Conservation (phyloP, 2,113 vertebrate genomes). For the Hippocampus comes region DNA sequence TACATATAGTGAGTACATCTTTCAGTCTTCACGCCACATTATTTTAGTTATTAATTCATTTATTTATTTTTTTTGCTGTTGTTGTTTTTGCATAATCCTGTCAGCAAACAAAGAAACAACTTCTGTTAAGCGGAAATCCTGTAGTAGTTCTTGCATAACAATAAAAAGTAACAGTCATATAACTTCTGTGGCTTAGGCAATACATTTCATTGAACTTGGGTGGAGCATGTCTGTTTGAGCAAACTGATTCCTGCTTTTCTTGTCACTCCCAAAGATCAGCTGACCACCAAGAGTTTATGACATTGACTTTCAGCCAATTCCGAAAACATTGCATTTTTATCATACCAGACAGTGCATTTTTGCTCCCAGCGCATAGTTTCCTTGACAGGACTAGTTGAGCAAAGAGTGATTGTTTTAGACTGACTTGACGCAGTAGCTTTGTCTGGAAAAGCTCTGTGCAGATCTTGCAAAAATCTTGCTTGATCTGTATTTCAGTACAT, state of each 20-base stretch:
- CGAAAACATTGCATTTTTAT: conserved; percentile 35
- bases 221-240: neutral
- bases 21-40: no score
- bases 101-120: neutral
- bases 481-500: conserved; percentile 39
- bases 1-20: no score
- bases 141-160: neutral
- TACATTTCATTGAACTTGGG: neutral
- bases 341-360: conserved; percentile 34
- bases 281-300: neutral
- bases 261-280: neutral
- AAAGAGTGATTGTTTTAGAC: conserved; percentile 25
- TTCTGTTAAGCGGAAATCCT: neutral
- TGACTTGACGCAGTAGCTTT: conserved; percentile 35
- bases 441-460: conserved; percentile 37
- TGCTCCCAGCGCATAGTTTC: conserved; percentile 29
- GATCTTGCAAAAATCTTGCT: conserved; percentile 47
- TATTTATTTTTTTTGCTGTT: no score
- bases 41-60: no score
- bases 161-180: neutral
- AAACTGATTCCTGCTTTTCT: neutral
- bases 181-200: neutral
- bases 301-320: conserved; percentile 19
- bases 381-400: conserved; percentile 31
- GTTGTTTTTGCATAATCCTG: neutral